phyloP scores from a whole-genome alignment of 2,113 vertebrate species.

The Camelus dromedarius region DNA sequence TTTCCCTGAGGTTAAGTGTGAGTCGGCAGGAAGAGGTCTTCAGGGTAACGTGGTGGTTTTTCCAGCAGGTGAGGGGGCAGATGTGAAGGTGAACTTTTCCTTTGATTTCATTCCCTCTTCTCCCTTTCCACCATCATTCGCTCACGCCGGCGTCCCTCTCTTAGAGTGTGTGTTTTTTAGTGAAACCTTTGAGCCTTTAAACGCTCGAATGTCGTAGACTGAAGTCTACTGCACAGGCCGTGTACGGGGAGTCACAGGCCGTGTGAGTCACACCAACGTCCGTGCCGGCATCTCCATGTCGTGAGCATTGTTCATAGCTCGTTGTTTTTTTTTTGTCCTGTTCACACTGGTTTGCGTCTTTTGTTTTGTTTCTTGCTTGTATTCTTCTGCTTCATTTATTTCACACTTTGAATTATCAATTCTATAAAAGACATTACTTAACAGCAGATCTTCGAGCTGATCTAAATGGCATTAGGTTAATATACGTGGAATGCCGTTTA shows the following conservation, averaged over 20 bases:
- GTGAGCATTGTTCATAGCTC: too few relatives aligned
- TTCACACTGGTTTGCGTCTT: background rate
- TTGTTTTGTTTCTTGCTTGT: background rate
- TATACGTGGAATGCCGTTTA: background rate
- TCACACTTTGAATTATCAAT: background rate
- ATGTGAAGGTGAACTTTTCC: background rate
- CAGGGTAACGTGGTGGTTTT: fast-evolving
- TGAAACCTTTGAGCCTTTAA: background rate
- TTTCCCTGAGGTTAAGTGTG: background rate
- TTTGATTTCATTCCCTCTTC: background rate
- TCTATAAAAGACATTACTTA: background rate
- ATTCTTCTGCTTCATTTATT: background rate
- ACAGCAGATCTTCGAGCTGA: background rate
- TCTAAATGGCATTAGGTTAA: fast-evolving
- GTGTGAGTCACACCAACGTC: background rate
- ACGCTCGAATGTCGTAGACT: background rate
- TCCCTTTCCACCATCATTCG: background rate
- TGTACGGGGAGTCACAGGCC: background rate
- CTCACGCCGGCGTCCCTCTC: background rate
- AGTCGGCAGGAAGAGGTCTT: background rate
- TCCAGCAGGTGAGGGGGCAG: background rate
- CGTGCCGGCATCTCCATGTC: background rate
- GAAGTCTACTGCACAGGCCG: background rate
- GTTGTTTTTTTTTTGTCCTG: too few relatives aligned
- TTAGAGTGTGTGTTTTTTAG: background rate